Evolutionary conservation across 1,140 invertebrate genomes (phyloP).

Genomic region (Pseudomyrmex gracilis): DNA sequence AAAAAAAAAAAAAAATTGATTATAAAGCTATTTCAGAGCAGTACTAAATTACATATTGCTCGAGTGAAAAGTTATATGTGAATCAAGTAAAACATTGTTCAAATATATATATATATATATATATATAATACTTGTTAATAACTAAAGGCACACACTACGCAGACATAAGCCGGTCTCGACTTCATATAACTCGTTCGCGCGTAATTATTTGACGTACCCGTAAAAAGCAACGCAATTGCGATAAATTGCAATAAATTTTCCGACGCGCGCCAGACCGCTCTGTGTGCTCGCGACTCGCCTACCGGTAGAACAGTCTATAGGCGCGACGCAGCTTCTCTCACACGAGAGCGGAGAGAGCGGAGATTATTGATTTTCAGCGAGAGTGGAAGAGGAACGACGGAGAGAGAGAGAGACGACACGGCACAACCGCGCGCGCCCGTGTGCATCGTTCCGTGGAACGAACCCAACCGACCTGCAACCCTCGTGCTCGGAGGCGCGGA

Average conservation of each 20-base stretch:
- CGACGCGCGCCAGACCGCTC: not conserved
- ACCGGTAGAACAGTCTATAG: slow-evolving; percentile 31
- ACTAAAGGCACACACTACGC: too few relatives aligned
- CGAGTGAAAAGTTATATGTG: not conserved
- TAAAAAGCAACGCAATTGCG: not conserved
- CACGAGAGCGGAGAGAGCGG: slow-evolving; percentile 30
- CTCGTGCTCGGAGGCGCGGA: slow-evolving; percentile 11
- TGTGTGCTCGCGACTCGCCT: not conserved
- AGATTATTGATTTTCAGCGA: slow-evolving; percentile 60
- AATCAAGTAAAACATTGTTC: not conserved
- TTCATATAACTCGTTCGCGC: not conserved
- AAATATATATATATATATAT: too few relatives aligned
- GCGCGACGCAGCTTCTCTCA: slow-evolving; percentile 22
- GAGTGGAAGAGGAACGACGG: slow-evolving; percentile 13
- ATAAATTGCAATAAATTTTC: slow-evolving; percentile 18
- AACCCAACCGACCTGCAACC: slow-evolving; percentile 56
- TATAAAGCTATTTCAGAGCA: too few relatives aligned
- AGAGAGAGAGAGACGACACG: slow-evolving; percentile 33
- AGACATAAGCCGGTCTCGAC: not conserved
- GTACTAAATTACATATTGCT: not conserved
- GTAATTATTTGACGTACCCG: not conserved
- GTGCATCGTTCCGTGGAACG: slow-evolving; percentile 54
- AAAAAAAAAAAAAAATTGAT: too few relatives aligned
- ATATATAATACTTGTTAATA: too few relatives aligned
- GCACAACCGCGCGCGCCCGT: slow-evolving; percentile 35